These are phyloP conservation scores for Ibycter americanus DNA, from an alignment of 2,797 vertebrate species.

Conservation along the genomic window DNA sequence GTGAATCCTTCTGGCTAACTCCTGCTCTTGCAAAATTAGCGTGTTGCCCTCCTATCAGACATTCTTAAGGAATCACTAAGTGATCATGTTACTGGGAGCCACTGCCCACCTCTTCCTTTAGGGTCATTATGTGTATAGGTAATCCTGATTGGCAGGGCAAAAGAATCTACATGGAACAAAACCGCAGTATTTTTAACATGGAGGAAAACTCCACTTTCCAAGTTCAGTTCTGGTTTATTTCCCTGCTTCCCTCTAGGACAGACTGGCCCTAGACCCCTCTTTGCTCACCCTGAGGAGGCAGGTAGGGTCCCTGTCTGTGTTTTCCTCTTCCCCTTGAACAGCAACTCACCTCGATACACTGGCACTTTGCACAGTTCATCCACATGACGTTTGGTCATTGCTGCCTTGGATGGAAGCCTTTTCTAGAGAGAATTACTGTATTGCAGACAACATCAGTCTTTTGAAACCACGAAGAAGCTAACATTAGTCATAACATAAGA, in stretches of 20 bases:
- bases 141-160: not conserved
- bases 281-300: not conserved
- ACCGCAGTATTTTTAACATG: not conserved
- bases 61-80: not conserved
- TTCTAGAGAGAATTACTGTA: not conserved
- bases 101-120: not conserved
- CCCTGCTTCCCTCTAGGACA: not conserved
- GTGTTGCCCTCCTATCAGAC: not conserved
- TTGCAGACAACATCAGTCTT: not conserved
- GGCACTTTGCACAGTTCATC: not conserved
- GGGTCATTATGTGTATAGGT: not conserved
- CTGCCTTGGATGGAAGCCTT: not conserved
- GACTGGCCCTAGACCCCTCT: not conserved
- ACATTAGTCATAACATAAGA: not conserved
- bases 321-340: not conserved
- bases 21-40: not conserved
- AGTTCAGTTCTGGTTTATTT: not conserved
- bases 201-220: not conserved
- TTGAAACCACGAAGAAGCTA: not conserved
- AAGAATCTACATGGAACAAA: not conserved
- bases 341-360: not conserved
- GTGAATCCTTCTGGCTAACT: not conserved
- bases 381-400: not conserved
- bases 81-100: not conserved
- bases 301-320: not conserved